phyloP scores from a whole-genome alignment of 2,113 vertebrate species.

The Furnarius figulus region DNA sequence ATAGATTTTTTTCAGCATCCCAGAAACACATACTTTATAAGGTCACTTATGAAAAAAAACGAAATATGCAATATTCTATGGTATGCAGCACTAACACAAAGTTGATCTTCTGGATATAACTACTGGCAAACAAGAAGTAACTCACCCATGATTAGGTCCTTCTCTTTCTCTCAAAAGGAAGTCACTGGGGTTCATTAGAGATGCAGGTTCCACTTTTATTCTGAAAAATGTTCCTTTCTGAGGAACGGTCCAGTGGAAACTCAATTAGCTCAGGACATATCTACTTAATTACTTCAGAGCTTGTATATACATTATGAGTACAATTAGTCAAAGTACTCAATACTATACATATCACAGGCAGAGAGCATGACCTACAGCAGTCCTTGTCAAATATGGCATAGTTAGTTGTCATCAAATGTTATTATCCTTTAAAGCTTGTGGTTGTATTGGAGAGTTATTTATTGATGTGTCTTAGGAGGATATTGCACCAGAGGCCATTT shows the following conservation, averaged over 20 bases:
- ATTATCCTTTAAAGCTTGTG: background rate
- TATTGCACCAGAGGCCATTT: background rate
- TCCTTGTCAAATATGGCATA: background rate
- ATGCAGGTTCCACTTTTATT: background rate
- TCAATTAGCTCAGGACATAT: background rate
- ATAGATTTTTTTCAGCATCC: background rate
- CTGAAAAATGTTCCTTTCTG: background rate
- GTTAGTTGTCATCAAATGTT: background rate
- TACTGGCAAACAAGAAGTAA: background rate
- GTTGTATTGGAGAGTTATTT: background rate
- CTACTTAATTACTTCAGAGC: background rate
- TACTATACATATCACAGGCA: background rate
- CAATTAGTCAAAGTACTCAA: background rate
- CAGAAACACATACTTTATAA: background rate
- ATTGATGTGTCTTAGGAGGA: background rate
- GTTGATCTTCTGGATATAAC: background rate
- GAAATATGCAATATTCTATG: background rate
- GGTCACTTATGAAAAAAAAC: background rate
- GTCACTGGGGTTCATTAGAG: background rate
- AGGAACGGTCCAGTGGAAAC: background rate
- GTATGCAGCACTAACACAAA: background rate
- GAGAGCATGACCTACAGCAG: background rate
- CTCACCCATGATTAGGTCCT: background rate
- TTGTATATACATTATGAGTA: background rate
- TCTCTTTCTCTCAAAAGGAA: background rate